A percentile compares a stretch with the other conserved stretches of the same genome.
These are phyloP conservation scores for Pocota personata DNA, from an alignment of 2,888 invertebrate species.

Conservation along the genomic window DNA sequence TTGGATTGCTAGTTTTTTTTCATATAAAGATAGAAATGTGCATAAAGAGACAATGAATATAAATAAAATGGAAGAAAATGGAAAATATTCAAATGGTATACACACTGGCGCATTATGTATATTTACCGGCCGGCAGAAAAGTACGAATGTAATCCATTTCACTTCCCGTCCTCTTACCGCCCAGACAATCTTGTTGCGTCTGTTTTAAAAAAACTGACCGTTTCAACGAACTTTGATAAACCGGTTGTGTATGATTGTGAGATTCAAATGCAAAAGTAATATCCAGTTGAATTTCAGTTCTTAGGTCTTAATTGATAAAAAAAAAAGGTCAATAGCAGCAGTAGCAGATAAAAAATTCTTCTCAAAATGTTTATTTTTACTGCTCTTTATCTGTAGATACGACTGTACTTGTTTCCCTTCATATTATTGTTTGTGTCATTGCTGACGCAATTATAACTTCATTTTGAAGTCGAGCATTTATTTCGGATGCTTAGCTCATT, in stretches of 20 bases:
- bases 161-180: conserved; percentile 1
- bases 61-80: conserved; percentile 36
- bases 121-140: conserved; percentile 63
- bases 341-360: neutral
- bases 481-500: conserved; percentile 57
- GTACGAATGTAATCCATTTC: conserved; percentile 7
- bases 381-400: neutral
- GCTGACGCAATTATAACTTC: conserved; percentile 41
- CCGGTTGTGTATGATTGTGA: conserved; percentile 20
- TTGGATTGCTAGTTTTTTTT: neutral
- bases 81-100: conserved; percentile 28
- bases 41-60: conserved; percentile 26
- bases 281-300: neutral
- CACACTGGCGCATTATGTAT: neutral
- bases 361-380: neutral
- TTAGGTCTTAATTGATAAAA: neutral
- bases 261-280: neutral
- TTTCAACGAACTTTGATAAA: conserved; percentile 32
- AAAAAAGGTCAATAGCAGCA: neutral
- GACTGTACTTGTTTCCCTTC: conserved; percentile 19
- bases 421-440: conserved; percentile 6
- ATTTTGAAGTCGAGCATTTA: conserved; percentile 32
- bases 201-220: neutral
- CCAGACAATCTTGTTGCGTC: neutral
- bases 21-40: neutral